Base-by-base conservation (phyloP, 2,888 invertebrate genomes). In the Eupithecia vulgata region DNA sequence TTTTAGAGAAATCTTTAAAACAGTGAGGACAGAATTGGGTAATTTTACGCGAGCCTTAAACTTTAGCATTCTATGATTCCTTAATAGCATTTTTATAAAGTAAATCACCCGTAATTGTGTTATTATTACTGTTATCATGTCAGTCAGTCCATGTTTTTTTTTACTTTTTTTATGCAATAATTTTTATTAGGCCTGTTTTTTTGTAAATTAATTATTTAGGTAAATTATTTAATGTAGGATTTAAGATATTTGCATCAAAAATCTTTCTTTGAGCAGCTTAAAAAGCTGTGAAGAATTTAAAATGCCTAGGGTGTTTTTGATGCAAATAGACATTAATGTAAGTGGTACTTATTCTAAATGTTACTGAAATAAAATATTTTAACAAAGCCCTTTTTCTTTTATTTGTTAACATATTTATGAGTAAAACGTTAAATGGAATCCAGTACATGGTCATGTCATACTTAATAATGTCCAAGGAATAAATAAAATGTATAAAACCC, bases 351-450 rank as follows among this genome's bases (percentile, higher is more conserved):
- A 74, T 67, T 71, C 68, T 61, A 69, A 71, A 68, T 71, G 67
- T 74, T 75, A 77, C 70, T 73, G 48, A 74, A 73, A 75, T 72
- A 57, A 76, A 76, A 64, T 77, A 73, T 78, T 77, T 78, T 75
- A 74, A 59, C 35, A 68, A 61, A 25, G 25, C 48, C 12, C n/a
- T 42, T 13, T 45, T 67, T n/a, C n/a, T 75, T 75, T 73, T 42
- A 71, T 75, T n/a, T 68, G 12, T 12, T 62, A 68, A 57, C 59
- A 52, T 21, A 21, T 10, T 52, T 21, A 21, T n/a, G 4, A n/a
- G 52, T 66, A 34, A 42, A 57, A 57, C 34, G 34, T 5, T 61
- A 17, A 13, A 15, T 61, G 34, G 59, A 61, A 15, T 34, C 13
- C 17, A 21, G 30, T 1, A 34, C 17, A 57, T 57, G 21, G 3